phyloP scores from a whole-genome alignment of 2,797 vertebrate species.

The Rhadinocentrus ornatus region DNA sequence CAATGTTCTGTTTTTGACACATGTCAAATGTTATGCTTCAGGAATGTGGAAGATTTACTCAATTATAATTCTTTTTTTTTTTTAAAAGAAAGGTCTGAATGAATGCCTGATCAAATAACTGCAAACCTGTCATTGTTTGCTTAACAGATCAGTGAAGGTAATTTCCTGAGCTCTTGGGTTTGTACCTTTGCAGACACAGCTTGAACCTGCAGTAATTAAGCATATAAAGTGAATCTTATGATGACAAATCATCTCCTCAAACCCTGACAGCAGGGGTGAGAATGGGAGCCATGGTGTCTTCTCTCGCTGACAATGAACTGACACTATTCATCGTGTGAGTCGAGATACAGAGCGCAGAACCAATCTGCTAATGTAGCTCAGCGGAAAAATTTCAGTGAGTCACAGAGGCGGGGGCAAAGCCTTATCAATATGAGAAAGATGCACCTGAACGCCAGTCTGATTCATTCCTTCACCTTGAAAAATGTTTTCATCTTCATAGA shows the following conservation, averaged over 20 bases:
- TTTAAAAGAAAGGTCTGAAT: background rate
- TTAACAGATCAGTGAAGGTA: slow-evolving; percentile 1
- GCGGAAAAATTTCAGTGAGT: slow-evolving; percentile 52
- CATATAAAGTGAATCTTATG: slow-evolving; percentile 48
- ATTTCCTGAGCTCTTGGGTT: slow-evolving; percentile 9
- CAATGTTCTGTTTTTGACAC: background rate
- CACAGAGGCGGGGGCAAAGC: slow-evolving; percentile 42
- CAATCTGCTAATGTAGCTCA: slow-evolving; percentile 73
- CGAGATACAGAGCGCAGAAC: slow-evolving; percentile 46
- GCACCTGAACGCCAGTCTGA: slow-evolving; percentile 20
- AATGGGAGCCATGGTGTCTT: slow-evolving; percentile 47
- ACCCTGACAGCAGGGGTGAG: slow-evolving; percentile 64
- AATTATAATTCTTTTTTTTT: background rate
- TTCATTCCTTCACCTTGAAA: slow-evolving; percentile 33
- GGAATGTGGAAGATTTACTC: background rate
- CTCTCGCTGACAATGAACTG: slow-evolving; percentile 56
- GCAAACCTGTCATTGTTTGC: background rate
- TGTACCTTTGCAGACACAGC: slow-evolving; percentile 29
- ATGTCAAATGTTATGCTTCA: background rate
- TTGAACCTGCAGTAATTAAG: slow-evolving; percentile 52
- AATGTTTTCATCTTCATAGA: slow-evolving; percentile 35
- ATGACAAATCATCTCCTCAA: slow-evolving; percentile 66
- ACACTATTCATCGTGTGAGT: slow-evolving; percentile 49
- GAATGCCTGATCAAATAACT: background rate
- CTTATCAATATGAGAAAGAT: slow-evolving; percentile 49